phyloP scores from a whole-genome alignment of 2,888 invertebrate species.

The Platycheirus albimanus region DNA sequence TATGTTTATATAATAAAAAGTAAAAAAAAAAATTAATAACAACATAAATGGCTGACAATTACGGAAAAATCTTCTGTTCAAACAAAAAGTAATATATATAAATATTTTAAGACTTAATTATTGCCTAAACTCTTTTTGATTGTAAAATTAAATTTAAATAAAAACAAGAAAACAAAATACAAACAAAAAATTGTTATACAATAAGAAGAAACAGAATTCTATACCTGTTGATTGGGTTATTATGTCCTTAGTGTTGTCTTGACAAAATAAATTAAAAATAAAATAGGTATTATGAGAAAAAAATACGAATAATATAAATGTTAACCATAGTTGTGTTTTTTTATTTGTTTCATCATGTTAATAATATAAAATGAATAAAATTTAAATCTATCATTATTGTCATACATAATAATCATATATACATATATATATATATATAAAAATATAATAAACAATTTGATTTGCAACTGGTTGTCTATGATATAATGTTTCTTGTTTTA shows the following conservation, averaged over 20 bases:
- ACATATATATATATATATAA: slow-evolving; percentile 32
- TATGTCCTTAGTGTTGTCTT: slow-evolving; percentile 28
- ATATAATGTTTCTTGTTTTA: slow-evolving; percentile 51
- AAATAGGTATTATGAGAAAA: slow-evolving; percentile 13
- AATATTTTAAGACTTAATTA: slow-evolving; percentile 65
- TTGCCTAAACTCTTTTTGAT: slow-evolving; percentile 59
- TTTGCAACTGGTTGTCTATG: slow-evolving; percentile 71
- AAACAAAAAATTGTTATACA: slow-evolving; percentile 35
- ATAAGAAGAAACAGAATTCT: slow-evolving; percentile 18
- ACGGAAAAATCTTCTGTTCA: slow-evolving; percentile 46
- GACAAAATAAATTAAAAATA: slow-evolving; percentile 20
- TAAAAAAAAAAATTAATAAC: slow-evolving; percentile 7
- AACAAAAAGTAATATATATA: slow-evolving; percentile 48
- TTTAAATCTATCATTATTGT: slow-evolving; percentile 40
- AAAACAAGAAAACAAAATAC: background rate
- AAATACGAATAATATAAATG: slow-evolving; percentile 24
- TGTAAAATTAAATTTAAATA: slow-evolving; percentile 49
- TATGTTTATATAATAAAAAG: slow-evolving; percentile 43
- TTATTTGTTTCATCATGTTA: slow-evolving; percentile 36
- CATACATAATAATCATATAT: slow-evolving; percentile 22
- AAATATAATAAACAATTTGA: slow-evolving; percentile 17
- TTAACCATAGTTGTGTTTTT: slow-evolving; percentile 47
- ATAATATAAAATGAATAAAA: slow-evolving; percentile 8
- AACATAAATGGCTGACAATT: slow-evolving; percentile 47
- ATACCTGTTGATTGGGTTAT: slow-evolving; percentile 29